Percentiles rank a stretch among this genome's conserved stretches.
These are phyloP conservation scores for Picathartes gymnocephalus DNA, from an alignment of 2,113 vertebrate species.

Conservation along the genomic window DNA sequence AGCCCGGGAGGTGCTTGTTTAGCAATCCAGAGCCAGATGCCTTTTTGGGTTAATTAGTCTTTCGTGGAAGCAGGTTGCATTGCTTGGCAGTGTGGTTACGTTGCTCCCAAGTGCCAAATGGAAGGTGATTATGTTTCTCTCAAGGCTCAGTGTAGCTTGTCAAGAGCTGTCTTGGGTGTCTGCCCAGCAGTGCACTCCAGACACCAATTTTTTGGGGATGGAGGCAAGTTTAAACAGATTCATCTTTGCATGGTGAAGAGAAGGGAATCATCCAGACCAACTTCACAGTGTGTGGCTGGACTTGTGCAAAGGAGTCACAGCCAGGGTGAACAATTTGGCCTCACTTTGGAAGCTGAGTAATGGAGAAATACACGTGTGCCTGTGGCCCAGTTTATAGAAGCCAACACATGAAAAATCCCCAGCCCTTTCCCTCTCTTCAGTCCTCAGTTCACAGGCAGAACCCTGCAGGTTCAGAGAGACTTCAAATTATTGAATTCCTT, in stretches of 20 bases:
- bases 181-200: background rate
- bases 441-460: background rate
- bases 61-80: background rate
- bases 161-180: slow-evolving; percentile 2
- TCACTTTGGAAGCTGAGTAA: background rate
- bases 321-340: background rate
- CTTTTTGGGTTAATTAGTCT: background rate
- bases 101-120: background rate
- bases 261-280: background rate
- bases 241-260: background rate
- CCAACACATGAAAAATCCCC: background rate
- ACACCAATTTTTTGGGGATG: background rate
- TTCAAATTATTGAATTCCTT: background rate
- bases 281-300: background rate
- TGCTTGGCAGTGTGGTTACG: background rate
- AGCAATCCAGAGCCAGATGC: background rate
- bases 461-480: background rate
- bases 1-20: background rate
- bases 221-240: slow-evolving; percentile 13
- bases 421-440: background rate
- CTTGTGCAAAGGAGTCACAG: background rate
- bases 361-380: background rate
- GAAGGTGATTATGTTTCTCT: background rate
- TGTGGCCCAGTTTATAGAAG: background rate
- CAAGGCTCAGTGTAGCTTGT: background rate